A percentile compares a stretch with the other conserved stretches of the same genome.
Evolutionary conservation across 2,797 vertebrate genomes (phyloP).

Genomic region (Chaetophractus vellerosus): DNA sequence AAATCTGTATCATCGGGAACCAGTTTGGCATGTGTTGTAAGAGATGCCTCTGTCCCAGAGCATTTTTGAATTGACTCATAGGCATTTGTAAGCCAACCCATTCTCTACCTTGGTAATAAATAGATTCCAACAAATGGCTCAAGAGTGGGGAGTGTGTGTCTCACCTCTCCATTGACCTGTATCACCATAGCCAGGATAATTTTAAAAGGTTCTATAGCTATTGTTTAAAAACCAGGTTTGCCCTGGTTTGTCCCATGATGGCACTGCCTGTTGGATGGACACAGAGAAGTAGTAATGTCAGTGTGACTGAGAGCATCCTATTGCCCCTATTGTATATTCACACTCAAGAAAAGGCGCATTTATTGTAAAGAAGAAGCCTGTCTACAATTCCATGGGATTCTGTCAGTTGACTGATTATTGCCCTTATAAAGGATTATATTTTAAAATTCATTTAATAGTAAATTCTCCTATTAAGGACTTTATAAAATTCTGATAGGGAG

Average conservation of each 20-base stretch:
- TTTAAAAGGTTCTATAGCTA: neutral
- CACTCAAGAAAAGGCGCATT: slow-evolving; percentile 9
- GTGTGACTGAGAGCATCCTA: neutral
- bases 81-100: neutral
- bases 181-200: neutral
- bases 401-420: slow-evolving; percentile 4
- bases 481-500: slow-evolving; percentile 11
- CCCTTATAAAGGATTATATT: slow-evolving; percentile 41
- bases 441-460: slow-evolving; percentile 55
- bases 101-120: neutral
- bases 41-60: neutral
- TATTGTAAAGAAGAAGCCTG: slow-evolving; percentile 26
- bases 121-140: neutral
- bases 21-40: neutral
- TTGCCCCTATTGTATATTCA: neutral
- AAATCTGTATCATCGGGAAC: neutral
- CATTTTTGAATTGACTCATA: neutral
- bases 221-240: slow-evolving; percentile 12
- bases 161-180: neutral
- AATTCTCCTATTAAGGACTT: slow-evolving; percentile 48
- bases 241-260: neutral
- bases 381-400: neutral
- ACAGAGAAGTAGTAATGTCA: neutral
- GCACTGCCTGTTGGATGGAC: neutral
- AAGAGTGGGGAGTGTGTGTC: neutral